Percentiles rank a stretch among this genome's conserved stretches.
Conservation (phyloP, 2,888 invertebrate species). For the Ophioninae sp. region DNA sequence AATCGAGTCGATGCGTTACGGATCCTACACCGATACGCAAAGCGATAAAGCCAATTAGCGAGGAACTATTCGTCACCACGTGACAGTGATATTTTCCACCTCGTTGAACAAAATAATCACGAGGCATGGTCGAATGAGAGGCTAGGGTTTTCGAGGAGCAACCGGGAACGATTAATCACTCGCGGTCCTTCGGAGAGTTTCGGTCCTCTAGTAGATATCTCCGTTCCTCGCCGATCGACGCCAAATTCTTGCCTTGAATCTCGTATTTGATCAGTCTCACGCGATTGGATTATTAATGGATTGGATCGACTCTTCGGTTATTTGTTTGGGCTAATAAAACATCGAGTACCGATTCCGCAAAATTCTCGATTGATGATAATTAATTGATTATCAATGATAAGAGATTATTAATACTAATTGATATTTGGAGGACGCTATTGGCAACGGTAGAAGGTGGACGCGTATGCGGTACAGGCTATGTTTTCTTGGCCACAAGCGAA, state of each 20-base stretch:
- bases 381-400: no score
- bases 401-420: no score
- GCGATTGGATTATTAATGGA: slow-evolving; percentile 15
- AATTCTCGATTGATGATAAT: no score
- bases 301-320: slow-evolving; percentile 5
- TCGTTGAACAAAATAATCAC: slow-evolving; percentile 39
- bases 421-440: no score
- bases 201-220: slow-evolving; percentile 5
- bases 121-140: slow-evolving; percentile 22
- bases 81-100: slow-evolving; percentile 31
- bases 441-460: no score
- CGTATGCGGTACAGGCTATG: no score
- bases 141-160: slow-evolving; percentile 32
- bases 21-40: background rate
- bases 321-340: slow-evolving; percentile 1
- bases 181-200: slow-evolving; percentile 30
- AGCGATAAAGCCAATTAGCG: slow-evolving; percentile 10
- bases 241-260: background rate
- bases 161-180: slow-evolving; percentile 51
- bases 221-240: background rate
- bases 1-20: background rate
- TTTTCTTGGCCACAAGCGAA: no score
- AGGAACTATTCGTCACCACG: slow-evolving; percentile 15
- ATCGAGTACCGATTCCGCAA: background rate
- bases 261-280: background rate